Conservation (phyloP, 2,888 invertebrate genomes). For the Heliconius cydno region DNA sequence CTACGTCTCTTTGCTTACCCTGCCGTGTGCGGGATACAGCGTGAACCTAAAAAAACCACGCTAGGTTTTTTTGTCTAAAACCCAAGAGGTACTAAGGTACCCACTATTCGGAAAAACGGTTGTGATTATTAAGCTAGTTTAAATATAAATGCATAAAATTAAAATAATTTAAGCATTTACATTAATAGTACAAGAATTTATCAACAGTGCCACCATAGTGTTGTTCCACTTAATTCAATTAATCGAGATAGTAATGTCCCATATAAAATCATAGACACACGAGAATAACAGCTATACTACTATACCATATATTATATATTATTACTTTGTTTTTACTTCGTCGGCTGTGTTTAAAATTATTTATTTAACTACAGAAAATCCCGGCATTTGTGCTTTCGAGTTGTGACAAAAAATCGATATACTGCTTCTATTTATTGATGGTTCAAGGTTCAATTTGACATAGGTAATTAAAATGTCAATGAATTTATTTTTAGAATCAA, state of each 20-base stretch:
- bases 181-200: neutral
- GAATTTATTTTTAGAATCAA: neutral
- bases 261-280: conserved; percentile 7
- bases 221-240: neutral
- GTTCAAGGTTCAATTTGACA: neutral
- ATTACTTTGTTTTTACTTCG: neutral
- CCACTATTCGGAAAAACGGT: too few species aligned
- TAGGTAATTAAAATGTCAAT: neutral
- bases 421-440: neutral
- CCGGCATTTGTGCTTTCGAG: neutral
- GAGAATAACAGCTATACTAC: neutral
- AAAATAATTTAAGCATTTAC: too few species aligned
- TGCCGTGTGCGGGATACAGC: too few species aligned
- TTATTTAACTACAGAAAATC: conserved; percentile 12
- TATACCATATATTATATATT: neutral
- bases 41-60: too few species aligned
- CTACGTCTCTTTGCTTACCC: too few species aligned
- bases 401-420: neutral
- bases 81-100: too few species aligned
- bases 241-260: neutral
- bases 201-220: conserved; percentile 28
- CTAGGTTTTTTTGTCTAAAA: too few species aligned
- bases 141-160: too few species aligned
- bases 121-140: too few species aligned
- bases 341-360: neutral